Evolutionary conservation across 2,113 vertebrate species (phyloP).

Genomic region (Paracanthobrama guichenoti): DNA sequence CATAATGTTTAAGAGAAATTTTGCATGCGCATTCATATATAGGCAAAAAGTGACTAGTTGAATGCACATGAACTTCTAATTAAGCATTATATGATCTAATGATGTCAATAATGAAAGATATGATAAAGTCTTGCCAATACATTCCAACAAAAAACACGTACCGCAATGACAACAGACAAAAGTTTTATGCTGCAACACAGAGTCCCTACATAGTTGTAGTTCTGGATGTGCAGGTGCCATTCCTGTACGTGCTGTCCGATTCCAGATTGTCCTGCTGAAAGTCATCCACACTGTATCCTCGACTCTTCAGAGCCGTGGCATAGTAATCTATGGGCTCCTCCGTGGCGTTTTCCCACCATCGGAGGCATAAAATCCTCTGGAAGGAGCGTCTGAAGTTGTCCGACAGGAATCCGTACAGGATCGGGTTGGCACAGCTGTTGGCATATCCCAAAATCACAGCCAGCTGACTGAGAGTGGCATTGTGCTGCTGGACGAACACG

Average conservation of each 20-base stretch:
- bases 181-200: not conserved
- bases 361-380: conserved; percentile 86
- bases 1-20: not conserved
- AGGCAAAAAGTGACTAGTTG: not conserved
- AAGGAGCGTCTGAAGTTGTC: conserved; percentile 92
- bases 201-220: conserved; percentile 67
- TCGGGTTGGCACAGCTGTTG: conserved; percentile 91
- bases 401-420: conserved; percentile 89
- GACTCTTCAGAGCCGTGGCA: conserved; percentile 87
- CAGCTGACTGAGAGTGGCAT: conserved; percentile 88
- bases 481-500: conserved; percentile 84
- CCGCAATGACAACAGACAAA: conserved; percentile 16
- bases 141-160: not conserved
- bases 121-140: conserved; percentile 9
- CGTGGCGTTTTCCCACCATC: conserved; percentile 87
- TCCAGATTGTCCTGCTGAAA: conserved; percentile 84
- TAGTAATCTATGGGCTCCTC: conserved; percentile 91
- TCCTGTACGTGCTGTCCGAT: conserved; percentile 80
- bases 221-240: conserved; percentile 87
- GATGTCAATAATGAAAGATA: not conserved
- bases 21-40: not conserved
- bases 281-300: conserved; percentile 87
- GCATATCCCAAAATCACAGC: conserved; percentile 88
- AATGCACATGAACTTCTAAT: not conserved
- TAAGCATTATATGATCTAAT: not conserved